Conservation (phyloP, 2,888 invertebrate species). For the Amphipoea oculea region DNA sequence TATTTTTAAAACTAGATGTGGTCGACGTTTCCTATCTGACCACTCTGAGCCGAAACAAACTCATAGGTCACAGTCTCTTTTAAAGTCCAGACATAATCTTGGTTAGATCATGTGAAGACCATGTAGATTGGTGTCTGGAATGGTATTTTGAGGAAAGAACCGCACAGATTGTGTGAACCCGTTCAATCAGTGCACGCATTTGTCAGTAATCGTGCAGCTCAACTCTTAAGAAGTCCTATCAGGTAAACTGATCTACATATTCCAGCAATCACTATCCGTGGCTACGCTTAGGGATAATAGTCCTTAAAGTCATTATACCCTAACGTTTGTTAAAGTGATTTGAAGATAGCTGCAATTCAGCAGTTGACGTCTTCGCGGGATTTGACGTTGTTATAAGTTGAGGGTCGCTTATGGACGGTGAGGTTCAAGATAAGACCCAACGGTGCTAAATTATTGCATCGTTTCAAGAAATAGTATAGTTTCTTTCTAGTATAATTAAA, state of each 20-base stretch:
- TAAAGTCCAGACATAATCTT: too few species aligned
- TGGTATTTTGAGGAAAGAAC: too few species aligned
- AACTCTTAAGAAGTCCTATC: background rate
- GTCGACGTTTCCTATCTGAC: too few species aligned
- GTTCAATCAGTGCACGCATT: too few species aligned
- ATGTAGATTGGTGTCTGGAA: too few species aligned
- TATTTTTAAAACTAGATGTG: too few species aligned
- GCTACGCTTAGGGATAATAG: background rate
- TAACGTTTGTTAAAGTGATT: constrained; percentile 7
- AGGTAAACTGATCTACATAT: constrained; percentile 1
- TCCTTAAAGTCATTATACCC: background rate
- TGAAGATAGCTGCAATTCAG: constrained; percentile 11
- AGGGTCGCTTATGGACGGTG: background rate
- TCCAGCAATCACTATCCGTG: background rate
- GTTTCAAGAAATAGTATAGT: background rate
- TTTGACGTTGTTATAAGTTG: constrained; percentile 26
- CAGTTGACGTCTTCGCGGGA: background rate
- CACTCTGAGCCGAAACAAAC: too few species aligned
- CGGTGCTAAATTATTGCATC: background rate
- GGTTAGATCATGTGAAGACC: too few species aligned
- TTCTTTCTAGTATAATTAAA: background rate
- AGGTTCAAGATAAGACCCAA: background rate
- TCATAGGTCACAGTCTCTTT: too few species aligned
- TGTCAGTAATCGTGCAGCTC: too few species aligned
- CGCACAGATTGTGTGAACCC: too few species aligned